Evolutionary conservation across 2,797 vertebrate species (phyloP), one percentile per base, ranked within the genome.

Genomic region (Pseudotriccus pelzelni): DNA sequence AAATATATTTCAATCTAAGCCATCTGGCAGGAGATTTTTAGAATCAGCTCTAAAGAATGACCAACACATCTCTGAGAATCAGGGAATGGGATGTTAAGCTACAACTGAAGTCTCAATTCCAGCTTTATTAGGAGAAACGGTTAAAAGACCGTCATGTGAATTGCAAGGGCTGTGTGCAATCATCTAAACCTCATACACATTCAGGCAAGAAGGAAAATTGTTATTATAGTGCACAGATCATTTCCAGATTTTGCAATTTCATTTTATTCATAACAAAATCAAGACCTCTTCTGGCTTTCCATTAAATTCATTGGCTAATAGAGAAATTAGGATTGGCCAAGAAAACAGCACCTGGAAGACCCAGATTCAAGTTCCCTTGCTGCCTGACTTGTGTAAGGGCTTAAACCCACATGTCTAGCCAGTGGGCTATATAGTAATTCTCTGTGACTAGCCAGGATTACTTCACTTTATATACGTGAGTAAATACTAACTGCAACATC

Each of bases 1-100:
- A 90, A 96, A 90, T 88, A 88, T 93, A 93, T 95, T 95, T 94
- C 92, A 93, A 94, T 94, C 77, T 76, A 91, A 95, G 63, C 92
- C 89, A 97, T 94, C 89, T 89, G 93, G 83, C 83, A 96, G 73
- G 46, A 78, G 72, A 91, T 91, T 95, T 95, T 97, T 82, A 95
- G 86, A 96, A 84, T 74, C 85, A 87, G 28, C 69, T 93, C 53
- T 87, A 47, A 86, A 76, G 84, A 93, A 75, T 92, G 87, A 92
- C 91, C 96, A 87, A 18, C 1, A 23, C 9, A 60, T 66, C 56
- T 92, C 75, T 37, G 62, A 94, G 59, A 96, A 92, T 52, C 60
- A 32, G 37, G 53, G 81, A 87, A 94, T 5, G 59, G 80, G 46
- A 96, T 84, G 75, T 70, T 88, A 84, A 91, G 50, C 67, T 93